These are phyloP conservation scores for Danio jaintianensis DNA, from an alignment of 2,797 vertebrate species.

Conservation along the genomic window DNA sequence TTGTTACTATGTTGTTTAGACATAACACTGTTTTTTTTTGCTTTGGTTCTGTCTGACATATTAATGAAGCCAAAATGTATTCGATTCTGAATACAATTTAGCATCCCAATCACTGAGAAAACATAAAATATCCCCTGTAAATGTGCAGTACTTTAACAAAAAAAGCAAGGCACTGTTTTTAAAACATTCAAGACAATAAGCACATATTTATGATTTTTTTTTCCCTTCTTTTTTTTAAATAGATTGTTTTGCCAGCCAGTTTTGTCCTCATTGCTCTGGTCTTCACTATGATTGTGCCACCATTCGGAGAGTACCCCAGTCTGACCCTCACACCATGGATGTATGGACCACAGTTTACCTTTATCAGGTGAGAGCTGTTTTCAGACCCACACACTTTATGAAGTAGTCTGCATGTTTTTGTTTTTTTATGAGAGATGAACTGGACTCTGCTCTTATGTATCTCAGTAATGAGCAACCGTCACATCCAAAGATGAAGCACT, in stretches of 20 bases:
- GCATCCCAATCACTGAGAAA: too few relatives aligned
- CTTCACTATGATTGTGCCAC: slow-evolving; percentile 89
- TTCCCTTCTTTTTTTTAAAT: slow-evolving; percentile 44
- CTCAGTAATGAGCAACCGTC: slow-evolving; percentile 68
- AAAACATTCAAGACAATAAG: too few relatives aligned
- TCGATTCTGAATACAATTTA: too few relatives aligned
- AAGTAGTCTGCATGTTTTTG: slow-evolving; percentile 7
- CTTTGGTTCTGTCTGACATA: too few relatives aligned
- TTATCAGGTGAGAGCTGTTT: slow-evolving; percentile 86
- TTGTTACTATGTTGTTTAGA: too few relatives aligned
- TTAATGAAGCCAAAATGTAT: too few relatives aligned
- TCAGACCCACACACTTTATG: neutral
- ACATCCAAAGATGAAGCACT: slow-evolving; percentile 79
- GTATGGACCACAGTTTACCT: slow-evolving; percentile 92
- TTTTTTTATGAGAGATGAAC: neutral
- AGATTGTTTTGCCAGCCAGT: slow-evolving; percentile 91
- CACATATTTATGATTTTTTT: neutral
- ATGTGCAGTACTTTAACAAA: too few relatives aligned
- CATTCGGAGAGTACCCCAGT: slow-evolving; percentile 93
- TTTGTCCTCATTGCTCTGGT: slow-evolving; percentile 91
- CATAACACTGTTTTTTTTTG: too few relatives aligned
- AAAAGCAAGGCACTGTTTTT: too few relatives aligned
- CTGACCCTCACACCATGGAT: slow-evolving; percentile 93
- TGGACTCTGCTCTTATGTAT: neutral
- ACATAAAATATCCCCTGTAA: too few relatives aligned